Evolutionary conservation across 2,888 invertebrate genomes (phyloP).

Genomic region (Gnatocerus cornutus): DNA sequence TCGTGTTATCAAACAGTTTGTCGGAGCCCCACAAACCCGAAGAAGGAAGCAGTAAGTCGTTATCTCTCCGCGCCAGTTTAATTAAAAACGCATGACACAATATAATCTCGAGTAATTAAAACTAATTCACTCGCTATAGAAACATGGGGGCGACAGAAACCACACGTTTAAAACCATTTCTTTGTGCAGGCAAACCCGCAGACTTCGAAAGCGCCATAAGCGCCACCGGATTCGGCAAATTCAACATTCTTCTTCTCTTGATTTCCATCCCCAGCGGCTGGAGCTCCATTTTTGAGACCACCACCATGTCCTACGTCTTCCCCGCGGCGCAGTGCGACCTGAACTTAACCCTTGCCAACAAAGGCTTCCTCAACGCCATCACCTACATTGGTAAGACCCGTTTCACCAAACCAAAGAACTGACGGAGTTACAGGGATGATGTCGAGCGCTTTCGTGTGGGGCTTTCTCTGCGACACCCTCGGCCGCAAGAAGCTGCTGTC

Average conservation of each 20-base stretch:
- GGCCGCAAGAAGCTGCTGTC: constrained; percentile 81
- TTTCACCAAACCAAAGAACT: not conserved
- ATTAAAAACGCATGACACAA: constrained; percentile 15
- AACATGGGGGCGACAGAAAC: constrained; percentile 7
- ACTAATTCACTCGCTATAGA: not conserved
- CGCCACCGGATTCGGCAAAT: constrained; percentile 81
- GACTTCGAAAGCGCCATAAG: constrained; percentile 83
- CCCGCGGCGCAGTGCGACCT: constrained; percentile 85
- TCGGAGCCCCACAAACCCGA: not conserved
- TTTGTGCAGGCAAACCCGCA: constrained; percentile 65
- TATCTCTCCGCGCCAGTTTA: constrained; percentile 1
- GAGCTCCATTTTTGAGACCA: constrained; percentile 81
- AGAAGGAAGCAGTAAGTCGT: not conserved
- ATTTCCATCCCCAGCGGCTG: constrained; percentile 79
- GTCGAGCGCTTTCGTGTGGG: constrained; percentile 84
- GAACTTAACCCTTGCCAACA: constrained; percentile 77
- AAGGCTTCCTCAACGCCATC: constrained; percentile 81
- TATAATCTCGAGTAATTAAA: not conserved
- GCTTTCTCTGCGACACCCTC: constrained; percentile 83
- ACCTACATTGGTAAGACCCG: constrained; percentile 78
- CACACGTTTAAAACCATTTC: not conserved
- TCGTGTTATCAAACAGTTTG: not conserved
- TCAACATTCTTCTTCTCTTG: constrained; percentile 76
- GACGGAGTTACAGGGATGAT: constrained; percentile 80
- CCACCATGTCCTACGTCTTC: constrained; percentile 82